phyloP scores from a whole-genome alignment of 2,113 vertebrate species.

The Neogale vison region DNA sequence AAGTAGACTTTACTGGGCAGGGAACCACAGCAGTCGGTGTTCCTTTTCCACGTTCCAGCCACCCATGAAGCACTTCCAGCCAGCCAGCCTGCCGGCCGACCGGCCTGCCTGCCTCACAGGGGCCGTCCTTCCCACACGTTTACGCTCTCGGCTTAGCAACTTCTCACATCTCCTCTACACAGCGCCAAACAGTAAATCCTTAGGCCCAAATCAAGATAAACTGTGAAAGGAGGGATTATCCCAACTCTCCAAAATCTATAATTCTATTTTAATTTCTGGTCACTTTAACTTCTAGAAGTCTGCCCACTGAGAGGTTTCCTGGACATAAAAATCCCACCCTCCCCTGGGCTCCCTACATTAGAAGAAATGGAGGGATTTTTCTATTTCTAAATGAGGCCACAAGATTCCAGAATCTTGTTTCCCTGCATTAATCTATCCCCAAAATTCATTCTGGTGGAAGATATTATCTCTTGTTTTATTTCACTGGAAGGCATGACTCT shows the following conservation, averaged over 20 bases:
- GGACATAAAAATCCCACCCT: background rate
- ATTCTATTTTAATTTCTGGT: constrained; percentile 1
- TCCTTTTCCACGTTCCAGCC: background rate
- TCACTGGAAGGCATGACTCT: constrained; percentile 21
- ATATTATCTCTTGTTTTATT: background rate
- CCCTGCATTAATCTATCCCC: background rate
- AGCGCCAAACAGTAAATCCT: constrained; percentile 5
- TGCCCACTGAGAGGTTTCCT: constrained; percentile 39
- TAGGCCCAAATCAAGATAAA: constrained; percentile 40
- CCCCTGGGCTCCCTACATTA: background rate
- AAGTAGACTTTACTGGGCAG: background rate
- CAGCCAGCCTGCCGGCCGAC: too few relatives aligned
- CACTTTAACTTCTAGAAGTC: background rate
- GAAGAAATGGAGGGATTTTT: background rate
- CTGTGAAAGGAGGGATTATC: background rate
- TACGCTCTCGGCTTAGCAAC: background rate
- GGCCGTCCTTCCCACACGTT: background rate
- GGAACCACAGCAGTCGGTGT: background rate
- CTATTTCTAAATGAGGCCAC: background rate
- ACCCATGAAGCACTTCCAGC: background rate
- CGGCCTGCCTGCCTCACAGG: background rate
- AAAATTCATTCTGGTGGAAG: constrained; percentile 31
- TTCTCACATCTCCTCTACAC: background rate
- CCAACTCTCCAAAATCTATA: constrained; percentile 2
- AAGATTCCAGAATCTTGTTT: background rate